Percentiles rank a stretch among this genome's conserved stretches.
Conservation (phyloP, 2,797 vertebrate species). For the Pagetopsis macropterus region DNA sequence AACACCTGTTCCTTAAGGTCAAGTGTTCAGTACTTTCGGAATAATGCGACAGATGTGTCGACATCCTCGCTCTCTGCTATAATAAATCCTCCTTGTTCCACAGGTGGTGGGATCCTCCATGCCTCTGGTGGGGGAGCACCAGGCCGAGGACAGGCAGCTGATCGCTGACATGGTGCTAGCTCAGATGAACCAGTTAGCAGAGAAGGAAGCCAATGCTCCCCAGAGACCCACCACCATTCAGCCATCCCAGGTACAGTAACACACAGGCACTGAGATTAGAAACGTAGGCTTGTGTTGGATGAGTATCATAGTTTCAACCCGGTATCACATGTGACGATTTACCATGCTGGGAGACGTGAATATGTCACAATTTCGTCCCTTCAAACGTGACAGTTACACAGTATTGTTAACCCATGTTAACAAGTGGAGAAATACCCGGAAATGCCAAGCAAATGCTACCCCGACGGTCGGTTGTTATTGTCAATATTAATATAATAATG, state of each 20-base stretch:
- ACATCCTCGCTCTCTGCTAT: not conserved
- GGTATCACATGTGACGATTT: no score
- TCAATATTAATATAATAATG: no score
- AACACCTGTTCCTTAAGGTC: not conserved
- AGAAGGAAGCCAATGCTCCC: constrained; percentile 88
- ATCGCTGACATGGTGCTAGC: constrained; percentile 91
- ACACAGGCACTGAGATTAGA: not conserved
- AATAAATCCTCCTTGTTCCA: constrained; percentile 17
- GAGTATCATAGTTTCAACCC: no score
- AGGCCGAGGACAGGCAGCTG: constrained; percentile 93
- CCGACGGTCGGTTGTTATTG: no score
- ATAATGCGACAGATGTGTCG: not conserved
- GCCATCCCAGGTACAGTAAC: constrained; percentile 89
- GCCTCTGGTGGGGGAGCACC: constrained; percentile 95
- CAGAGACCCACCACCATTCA: constrained; percentile 93
- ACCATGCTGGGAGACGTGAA: no score
- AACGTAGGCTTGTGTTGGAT: not conserved
- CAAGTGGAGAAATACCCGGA: no score
- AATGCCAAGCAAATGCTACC: no score
- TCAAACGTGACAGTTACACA: no score
- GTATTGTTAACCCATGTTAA: no score
- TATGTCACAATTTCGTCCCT: no score
- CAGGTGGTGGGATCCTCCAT: constrained; percentile 95
- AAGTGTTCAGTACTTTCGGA: not conserved
- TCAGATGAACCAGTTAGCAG: constrained; percentile 90